Evolutionary conservation across 2,113 vertebrate species (phyloP), one percentile per base, ranked within the genome.

Genomic region (Donacobius atricapilla): DNA sequence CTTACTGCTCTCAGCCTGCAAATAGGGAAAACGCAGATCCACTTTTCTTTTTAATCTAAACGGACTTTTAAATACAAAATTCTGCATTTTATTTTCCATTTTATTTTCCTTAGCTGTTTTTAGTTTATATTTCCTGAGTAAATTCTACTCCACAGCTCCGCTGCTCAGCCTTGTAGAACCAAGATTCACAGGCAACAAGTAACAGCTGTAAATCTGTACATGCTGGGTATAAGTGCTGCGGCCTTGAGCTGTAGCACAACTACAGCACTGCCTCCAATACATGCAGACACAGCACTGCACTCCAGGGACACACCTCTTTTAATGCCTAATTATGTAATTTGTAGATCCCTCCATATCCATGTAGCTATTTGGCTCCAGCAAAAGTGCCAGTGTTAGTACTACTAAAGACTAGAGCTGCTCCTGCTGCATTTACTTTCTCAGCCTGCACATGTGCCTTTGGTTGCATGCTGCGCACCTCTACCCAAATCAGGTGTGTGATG

Each of bases 1-100:
- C 94, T 98, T 99, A 48, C 98, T 93, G 69, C 73, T 99, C 87
- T 99, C 99, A n/a, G 98, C 96, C 99, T 99, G 96, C 30, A 72
- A 94, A 79, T 13, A 73, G 19, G 28, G 42, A 91, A 94, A 75
- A 92, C 42, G 39, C 22, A 18, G 44, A 58, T 73, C 8, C 25
- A 54, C 25, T 50, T 88, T 51, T 61, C 13, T 66, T 77, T 77
- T 77, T 28, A 66, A 71, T 51, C 39, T 45, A 54, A 69, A 53
- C 31, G 70, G 11, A 83, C 14, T 57, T 72, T 53, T 13, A 66
- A 86, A 61, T 24, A 71, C 24, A 79, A 79, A 64, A 30, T 53
- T 65, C 44, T 80, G 22, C 40, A 61, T 83, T 80, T 93, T 40
- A 15, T 80, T 87, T 81, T 44, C 16, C 37, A 35, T 79, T 84